Base-by-base conservation (phyloP, 2,888 invertebrate species). In the Eupithecia insigniata region DNA sequence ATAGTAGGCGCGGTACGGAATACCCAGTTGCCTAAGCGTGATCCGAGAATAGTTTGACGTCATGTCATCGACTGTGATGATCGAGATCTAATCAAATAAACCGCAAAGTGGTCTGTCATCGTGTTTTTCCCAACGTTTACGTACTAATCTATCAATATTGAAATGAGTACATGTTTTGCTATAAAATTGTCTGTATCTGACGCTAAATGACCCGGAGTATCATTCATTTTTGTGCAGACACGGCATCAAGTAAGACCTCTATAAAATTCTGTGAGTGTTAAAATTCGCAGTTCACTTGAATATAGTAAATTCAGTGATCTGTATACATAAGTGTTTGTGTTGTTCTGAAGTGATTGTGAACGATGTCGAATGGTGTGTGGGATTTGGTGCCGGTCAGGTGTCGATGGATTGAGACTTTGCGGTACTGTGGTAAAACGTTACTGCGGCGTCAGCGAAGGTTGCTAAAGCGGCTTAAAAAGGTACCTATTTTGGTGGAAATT, bases 381-480 rank as follows among this genome's bases (percentile, higher is more conserved):
- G 92, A 93, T 79, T 78, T 94, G 81, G 86, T 94, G 88, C 94
- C 92, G 79, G 88, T 89, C 70, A 84, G 92, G 82, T 87, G 90
- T 81, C 87, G 91, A 36, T 93, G 93, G 92, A 91, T 94, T 66
- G 93, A 93, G 82, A 92, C 94, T 62, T 82, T 94, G 81, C 85
- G 93, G 67, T 89, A 92, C 76, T 94, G 94, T 82, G 94, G 94
- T 60, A 94, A 94, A 80, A 93, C 94, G 26, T 85, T 94, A 73
- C 86, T 94, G 83, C 87, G 93, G 18, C 88, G 94, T 55, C 94
- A 94, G 79, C 85, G 94, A 60, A 85, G 92, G 26, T 80, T 94
- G n/a, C 87, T 94, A 62, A 87, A 92, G 77, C 86, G 92, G 66
- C 83, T 95, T 58, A 92, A 93, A 80, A 94, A 94, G 94, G 94